Evolutionary conservation across 1,140 invertebrate genomes (phyloP).

Genomic region (Drosophila repletoides): DNA sequence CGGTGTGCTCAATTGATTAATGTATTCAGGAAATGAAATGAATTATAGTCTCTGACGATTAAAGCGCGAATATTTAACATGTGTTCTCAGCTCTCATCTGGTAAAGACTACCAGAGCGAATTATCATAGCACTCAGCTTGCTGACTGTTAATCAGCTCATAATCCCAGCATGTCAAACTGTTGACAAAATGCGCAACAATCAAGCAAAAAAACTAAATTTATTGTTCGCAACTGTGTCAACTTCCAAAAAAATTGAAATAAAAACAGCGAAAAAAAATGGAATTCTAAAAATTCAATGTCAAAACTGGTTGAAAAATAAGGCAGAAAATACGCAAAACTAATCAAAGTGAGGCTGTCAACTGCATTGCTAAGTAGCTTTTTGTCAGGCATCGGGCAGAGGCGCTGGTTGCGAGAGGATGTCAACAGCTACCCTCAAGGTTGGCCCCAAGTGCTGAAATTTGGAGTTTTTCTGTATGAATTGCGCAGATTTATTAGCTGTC

Average conservation of each 20-base stretch:
- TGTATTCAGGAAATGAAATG: conserved; percentile 60
- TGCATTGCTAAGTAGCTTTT: conserved; percentile 67
- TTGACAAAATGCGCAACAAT: conserved; percentile 43
- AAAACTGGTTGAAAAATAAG: conserved; percentile 54
- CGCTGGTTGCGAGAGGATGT: conserved; percentile 13
- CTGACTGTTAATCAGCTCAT: conserved; percentile 14
- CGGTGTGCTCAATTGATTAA: conserved; percentile 55
- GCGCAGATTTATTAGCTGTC: too few species aligned
- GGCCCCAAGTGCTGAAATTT: too few species aligned
- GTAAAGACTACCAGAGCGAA: too few species aligned
- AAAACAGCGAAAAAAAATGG: conserved; percentile 11
- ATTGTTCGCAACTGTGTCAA: conserved; percentile 53
- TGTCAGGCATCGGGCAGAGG: neutral
- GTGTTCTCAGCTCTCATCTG: too few species aligned
- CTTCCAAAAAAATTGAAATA: neutral
- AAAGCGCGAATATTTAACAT: conserved; percentile 46
- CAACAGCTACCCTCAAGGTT: too few species aligned
- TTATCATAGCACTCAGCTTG: conserved; percentile 12
- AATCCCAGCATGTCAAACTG: conserved; percentile 26
- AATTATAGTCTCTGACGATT: conserved; percentile 47
- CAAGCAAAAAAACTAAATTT: conserved; percentile 14
- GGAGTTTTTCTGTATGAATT: too few species aligned
- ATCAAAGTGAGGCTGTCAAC: conserved; percentile 54
- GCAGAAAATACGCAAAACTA: conserved; percentile 49
- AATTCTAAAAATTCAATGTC: conserved; percentile 65